Conservation (phyloP, 1,140 invertebrate genomes). For the Teleopsis dalmanni region DNA sequence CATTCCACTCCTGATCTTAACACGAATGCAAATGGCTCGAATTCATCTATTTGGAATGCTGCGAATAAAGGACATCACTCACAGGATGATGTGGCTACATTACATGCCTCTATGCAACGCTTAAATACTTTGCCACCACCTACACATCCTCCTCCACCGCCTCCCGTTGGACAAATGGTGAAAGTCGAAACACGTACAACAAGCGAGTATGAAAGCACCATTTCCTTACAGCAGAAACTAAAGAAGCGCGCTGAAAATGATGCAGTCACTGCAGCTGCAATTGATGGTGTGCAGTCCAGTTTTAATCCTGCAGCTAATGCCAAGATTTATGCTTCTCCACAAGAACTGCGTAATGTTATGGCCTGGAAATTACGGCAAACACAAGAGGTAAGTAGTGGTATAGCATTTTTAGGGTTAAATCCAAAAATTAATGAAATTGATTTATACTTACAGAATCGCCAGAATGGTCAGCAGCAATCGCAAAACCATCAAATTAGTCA, state of each 20-base stretch:
- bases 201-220: conserved; percentile 41
- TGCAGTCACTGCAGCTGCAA: conserved; percentile 33
- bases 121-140: conserved; percentile 54
- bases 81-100: conserved; percentile 65
- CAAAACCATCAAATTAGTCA: conserved; percentile 40
- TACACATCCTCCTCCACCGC: conserved; percentile 61
- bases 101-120: conserved; percentile 40
- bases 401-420: background rate
- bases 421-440: background rate
- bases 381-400: conserved; percentile 17
- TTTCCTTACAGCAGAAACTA: conserved; percentile 38
- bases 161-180: conserved; percentile 64
- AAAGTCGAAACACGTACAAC: conserved; percentile 57
- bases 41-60: conserved; percentile 38
- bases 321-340: conserved; percentile 80
- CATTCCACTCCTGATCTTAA: conserved; percentile 78
- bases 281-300: conserved; percentile 62
- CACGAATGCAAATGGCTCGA: conserved; percentile 28
- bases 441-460: conserved; percentile 9
- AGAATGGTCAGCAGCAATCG: conserved; percentile 37
- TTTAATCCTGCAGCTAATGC: conserved; percentile 77
- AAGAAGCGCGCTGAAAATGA: conserved; percentile 36
- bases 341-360: conserved; percentile 72
- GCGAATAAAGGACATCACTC: conserved; percentile 57
- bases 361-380: conserved; percentile 50